Base-by-base conservation (phyloP, 2,113 vertebrate genomes). In the Neoarius graeffei region DNA sequence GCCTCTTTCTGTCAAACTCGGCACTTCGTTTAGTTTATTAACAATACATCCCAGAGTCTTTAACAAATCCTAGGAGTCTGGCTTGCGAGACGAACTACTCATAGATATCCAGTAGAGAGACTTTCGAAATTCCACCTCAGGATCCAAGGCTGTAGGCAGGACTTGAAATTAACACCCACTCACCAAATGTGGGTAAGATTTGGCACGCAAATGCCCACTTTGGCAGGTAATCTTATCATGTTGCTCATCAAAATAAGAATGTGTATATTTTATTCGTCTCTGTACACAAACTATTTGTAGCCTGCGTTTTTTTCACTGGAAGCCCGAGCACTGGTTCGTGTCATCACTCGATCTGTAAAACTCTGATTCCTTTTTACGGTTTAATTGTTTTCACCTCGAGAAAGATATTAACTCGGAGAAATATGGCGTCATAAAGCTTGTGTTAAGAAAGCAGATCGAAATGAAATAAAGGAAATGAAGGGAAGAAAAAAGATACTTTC, bases 141-240 rank as follows among this genome's bases (percentile, higher is more conserved):
- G 52, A 80, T 80, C 79, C 79, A 57, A 81, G 79, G n/a, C 54
- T 59, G n/a, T 81, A 81, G 76, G 76, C 23, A 27, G 56, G 79
- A 81, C n/a, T 59, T 59, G 79, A 81, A 59, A 81, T 81, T 19
- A 59, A 59, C 79, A 81, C 77, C 77, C 79, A 81, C 79, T 81
- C 79, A 57, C 54, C 56, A 59, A 81, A 81, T 59, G 79, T 59
- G 79, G 79, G 56, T 20, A 35, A 20, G 79, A 81, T 35, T 20
- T 81, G 79, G 79, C 56, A 20, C 15, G 0, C 4, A 9, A 59
- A 59, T 56, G 19, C 54, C n/a, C 79, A 35, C n/a, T 35, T 81
- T 81, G 79, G 79, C 54, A 59, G n/a, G n/a, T 59, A 81, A 59
- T 59, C 17, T 7, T 57, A 15, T 56, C 8, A 54, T 54, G 76